These are phyloP conservation scores for Planococcus citri DNA, from an alignment of 1,140 invertebrate genomes.

Conservation along the genomic window DNA sequence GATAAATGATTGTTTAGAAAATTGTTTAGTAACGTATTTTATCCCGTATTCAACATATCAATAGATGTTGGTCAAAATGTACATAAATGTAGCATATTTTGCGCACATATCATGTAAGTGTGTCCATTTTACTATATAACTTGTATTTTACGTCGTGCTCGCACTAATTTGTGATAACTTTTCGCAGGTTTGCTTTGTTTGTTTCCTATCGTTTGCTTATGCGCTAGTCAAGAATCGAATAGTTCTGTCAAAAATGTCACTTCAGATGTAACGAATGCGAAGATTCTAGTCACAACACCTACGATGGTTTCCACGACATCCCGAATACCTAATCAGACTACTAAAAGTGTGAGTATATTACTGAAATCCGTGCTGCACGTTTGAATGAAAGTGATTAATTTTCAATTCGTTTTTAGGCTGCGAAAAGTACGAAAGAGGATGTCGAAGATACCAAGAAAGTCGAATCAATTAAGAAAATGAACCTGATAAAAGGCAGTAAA, in stretches of 20 bases:
- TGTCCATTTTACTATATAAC: background rate
- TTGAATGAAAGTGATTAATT: too few relatives aligned
- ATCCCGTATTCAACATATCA: too few relatives aligned
- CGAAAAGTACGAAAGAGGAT: background rate
- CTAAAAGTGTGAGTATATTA: background rate
- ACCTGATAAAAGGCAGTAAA: background rate
- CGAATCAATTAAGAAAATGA: slow-evolving; percentile 9
- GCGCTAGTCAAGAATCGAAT: background rate
- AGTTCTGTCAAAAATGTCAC: background rate
- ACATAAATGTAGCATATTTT: too few relatives aligned
- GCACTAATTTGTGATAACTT: background rate
- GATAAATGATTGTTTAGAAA: background rate
- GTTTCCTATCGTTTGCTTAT: background rate
- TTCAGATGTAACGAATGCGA: background rate
- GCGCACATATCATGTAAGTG: too few relatives aligned
- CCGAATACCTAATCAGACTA: background rate
- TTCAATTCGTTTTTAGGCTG: background rate
- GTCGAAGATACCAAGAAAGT: background rate
- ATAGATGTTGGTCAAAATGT: background rate
- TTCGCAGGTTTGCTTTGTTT: background rate
- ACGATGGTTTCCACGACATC: background rate
- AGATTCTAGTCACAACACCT: background rate
- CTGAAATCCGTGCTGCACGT: too few relatives aligned
- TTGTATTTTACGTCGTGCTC: background rate
- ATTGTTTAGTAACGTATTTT: too few relatives aligned